phyloP scores from a whole-genome alignment of 35 echinoderm and acorn worm species.

The Eucidaris tribuloides region DNA sequence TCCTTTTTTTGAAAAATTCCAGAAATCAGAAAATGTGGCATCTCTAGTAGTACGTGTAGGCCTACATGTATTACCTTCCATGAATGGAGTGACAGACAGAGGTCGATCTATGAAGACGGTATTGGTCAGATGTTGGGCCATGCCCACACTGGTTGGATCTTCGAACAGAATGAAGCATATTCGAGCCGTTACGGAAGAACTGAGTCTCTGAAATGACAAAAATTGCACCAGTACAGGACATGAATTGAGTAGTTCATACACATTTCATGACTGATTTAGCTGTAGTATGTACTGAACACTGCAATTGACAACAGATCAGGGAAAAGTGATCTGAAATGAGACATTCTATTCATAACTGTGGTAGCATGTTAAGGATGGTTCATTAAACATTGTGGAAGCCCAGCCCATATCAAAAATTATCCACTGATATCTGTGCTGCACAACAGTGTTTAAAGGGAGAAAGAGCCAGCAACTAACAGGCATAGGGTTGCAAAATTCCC shows the following conservation, averaged over 20 bases:
- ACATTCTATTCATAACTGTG: no score
- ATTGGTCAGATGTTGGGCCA: constrained; percentile 96
- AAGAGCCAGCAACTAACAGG: no score
- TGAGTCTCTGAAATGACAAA: constrained; percentile 60
- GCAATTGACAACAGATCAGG: no score
- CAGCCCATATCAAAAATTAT: no score
- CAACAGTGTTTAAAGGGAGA: no score
- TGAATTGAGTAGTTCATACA: background rate
- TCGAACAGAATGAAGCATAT: constrained; percentile 88
- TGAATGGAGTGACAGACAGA: constrained; percentile 62
- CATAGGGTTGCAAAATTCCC: no score
- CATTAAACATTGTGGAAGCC: no score
- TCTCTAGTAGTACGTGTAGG: background rate
- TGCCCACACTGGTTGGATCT: constrained; percentile 78
- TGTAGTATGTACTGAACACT: background rate
- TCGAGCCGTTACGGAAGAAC: constrained; percentile 76
- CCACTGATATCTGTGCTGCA: no score
- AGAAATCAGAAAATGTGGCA: no score
- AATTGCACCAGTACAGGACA: background rate
- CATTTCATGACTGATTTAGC: background rate
- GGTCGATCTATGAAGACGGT: constrained; percentile 94
- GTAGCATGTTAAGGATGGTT: no score
- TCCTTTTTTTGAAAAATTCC: no score
- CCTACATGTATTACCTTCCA: constrained; percentile 52
- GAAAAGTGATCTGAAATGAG: no score